Percentiles rank a stretch among this genome's conserved stretches.
Conservation (phyloP, 92 coral and sea anemone species). For the Micromussa lordhowensis region DNA sequence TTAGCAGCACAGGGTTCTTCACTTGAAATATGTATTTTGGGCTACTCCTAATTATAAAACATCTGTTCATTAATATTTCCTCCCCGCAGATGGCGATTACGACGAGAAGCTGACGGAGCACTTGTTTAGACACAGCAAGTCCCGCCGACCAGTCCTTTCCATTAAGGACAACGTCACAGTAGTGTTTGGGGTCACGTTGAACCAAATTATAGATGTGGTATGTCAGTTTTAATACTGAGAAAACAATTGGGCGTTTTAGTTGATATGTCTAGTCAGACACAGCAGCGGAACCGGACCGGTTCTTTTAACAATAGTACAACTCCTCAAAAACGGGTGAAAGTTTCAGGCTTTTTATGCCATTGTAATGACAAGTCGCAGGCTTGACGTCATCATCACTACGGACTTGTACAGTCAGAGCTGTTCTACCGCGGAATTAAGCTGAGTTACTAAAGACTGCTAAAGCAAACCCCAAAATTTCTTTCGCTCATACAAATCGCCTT, state of each 20-base stretch:
- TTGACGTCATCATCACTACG: too few relatives aligned
- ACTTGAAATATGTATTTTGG: too few relatives aligned
- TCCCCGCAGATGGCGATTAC: constrained; percentile 22
- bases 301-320: too few relatives aligned
- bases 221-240: background rate
- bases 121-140: constrained; percentile 49
- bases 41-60: background rate
- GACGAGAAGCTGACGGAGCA: constrained; percentile 19
- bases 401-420: too few relatives aligned
- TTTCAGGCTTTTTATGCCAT: too few relatives aligned
- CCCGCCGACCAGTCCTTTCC: constrained; percentile 75
- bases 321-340: too few relatives aligned
- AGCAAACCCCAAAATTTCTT: too few relatives aligned
- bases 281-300: too few relatives aligned
- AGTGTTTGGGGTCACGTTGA: constrained; percentile 82
- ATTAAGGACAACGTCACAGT: constrained; percentile 73
- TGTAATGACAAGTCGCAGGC: too few relatives aligned
- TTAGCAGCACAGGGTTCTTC: background rate
- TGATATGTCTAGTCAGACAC: too few relatives aligned
- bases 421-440: background rate
- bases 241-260: too few relatives aligned
- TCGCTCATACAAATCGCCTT: too few relatives aligned
- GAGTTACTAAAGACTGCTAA: background rate
- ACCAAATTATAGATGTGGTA: constrained; percentile 91
- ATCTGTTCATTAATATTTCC: background rate